Evolutionary conservation across 1,140 invertebrate species (phyloP), one percentile per base, ranked within the genome.

Genomic region (Drosophila pallidifrons): DNA sequence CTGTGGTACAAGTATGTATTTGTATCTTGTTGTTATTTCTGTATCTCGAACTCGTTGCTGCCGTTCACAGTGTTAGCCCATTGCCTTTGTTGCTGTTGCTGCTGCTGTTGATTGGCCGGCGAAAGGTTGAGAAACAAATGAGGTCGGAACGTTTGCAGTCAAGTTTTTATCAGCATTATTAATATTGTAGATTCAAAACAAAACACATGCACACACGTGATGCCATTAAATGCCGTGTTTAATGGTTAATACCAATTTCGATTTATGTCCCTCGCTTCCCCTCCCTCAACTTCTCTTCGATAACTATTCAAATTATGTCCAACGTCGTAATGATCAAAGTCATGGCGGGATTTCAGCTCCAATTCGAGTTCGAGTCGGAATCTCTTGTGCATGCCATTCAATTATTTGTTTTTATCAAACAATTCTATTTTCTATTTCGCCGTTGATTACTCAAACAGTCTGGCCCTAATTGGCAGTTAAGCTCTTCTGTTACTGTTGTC

Each of bases 91-190:
- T 52, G 57, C 11, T 69, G 72, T 81, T 64, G 65, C 35, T 66
- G 73, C 82, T 76, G 77, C 54, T 72, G 73, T 70, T 72, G 66
- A 78, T 81, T 82, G 72, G 63, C 61, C 76, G 51, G 80, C 83
- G 57, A 81, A 87, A 80, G 70, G 77, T 69, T 69, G 32, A 25
- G 20, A 89, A 89, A 80, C 86, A 89, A 88, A 81, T 89, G 85
- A 68, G 66, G 60, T 65, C 74, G 74, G 70, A 76, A 75, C 74
- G 66, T 68, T 85, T 72, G 80, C 77, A 75, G 66, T 75, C 68
- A 64, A 60, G 32, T 80, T 85, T 85, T 89, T 88, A 88, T 89
- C 85, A 78, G 64, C 69, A 69, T 88, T 83, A 81, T 89, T 81
- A 88, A 78, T 88, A 85, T 81, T 89, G 83, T 75, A 68, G 77